Evolutionary conservation across 2,888 invertebrate species (phyloP).

Genomic region (Caenorhabditis sinica): DNA sequence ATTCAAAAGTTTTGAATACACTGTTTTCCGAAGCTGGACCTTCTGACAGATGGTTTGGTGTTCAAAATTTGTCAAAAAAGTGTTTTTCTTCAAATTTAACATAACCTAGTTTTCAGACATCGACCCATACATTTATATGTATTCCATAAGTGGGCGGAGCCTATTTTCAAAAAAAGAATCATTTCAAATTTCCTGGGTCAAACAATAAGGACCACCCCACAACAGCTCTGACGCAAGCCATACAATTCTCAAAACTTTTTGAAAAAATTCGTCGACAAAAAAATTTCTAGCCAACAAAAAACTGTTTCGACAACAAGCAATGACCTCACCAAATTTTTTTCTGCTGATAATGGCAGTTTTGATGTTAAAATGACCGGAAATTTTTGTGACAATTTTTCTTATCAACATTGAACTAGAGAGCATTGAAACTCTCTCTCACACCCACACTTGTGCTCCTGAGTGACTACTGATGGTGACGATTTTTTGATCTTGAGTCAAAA

Average conservation of each 20-base stretch:
- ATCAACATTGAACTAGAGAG: slow-evolving; percentile 2
- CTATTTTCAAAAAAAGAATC: not conserved
- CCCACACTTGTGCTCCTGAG: not conserved
- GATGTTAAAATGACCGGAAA: slow-evolving; percentile 9
- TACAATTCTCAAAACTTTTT: not conserved
- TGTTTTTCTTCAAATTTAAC: not conserved
- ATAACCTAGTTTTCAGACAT: not conserved
- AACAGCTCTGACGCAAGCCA: not conserved
- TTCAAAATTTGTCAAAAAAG: too few species aligned
- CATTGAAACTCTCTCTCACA: slow-evolving; percentile 6
- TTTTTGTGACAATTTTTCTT: not conserved
- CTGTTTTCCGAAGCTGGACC: too few species aligned
- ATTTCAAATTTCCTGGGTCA: too few species aligned
- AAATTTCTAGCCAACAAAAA: too few species aligned
- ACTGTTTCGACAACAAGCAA: slow-evolving; percentile 1
- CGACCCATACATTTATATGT: not conserved
- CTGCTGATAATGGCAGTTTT: not conserved
- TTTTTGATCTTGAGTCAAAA: not conserved
- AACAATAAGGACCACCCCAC: too few species aligned
- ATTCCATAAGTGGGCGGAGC: not conserved
- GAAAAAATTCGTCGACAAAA: not conserved
- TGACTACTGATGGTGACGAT: not conserved
- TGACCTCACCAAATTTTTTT: not conserved
- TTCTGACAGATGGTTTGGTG: too few species aligned
- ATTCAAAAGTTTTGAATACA: too few species aligned